Evolutionary conservation across 2,888 invertebrate species (phyloP), one percentile per base, ranked within the genome.

Genomic region (Lycia hirtaria): DNA sequence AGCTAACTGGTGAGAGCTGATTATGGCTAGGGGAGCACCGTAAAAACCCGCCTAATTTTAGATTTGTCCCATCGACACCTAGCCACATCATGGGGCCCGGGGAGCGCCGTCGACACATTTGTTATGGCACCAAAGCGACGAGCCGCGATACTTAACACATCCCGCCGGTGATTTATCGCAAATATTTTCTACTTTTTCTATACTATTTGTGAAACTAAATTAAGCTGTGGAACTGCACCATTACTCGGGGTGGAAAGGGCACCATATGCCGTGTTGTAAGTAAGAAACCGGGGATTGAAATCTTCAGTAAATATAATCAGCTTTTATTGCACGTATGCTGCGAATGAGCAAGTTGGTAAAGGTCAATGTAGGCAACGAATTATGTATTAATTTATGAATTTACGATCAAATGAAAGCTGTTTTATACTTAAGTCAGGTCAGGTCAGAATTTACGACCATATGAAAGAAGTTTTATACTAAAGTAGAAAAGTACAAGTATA

Each of bases 91-190:
- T 64, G 67, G 75, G 75, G 79, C 81, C 80, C 79, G 75, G 75
- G 67, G 70, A 74, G 79, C 81, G 89, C 87, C 84, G 89, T 86
- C 83, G 82, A 87, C 88, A 86, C 83, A 85, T 88, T 87, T 81
- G 88, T 85, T 75, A 67, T 64, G 73, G 73, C 76, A 73, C 72
- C 72, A 72, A 71, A 67, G 76, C 73, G 70, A 64, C 71, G 74
- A 69, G 71, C 61, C 68, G 64, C 71, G 70, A 72, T 76, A 81
- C 79, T 86, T 84, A 84, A 83, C 84, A 81, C 84, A 74, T 81
- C 77, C 66, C 71, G 64, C 49, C 65, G 57, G 76, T 86, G 85
- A 90, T 89, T 86, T 88, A 88, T 84, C 66, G 74, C 73, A 66
- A 72, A 69, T 71, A 62, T 57, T 60, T n/a, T 60, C 52, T 15